phyloP scores from a whole-genome alignment of 2,797 vertebrate species.

The Vipera latastei region DNA sequence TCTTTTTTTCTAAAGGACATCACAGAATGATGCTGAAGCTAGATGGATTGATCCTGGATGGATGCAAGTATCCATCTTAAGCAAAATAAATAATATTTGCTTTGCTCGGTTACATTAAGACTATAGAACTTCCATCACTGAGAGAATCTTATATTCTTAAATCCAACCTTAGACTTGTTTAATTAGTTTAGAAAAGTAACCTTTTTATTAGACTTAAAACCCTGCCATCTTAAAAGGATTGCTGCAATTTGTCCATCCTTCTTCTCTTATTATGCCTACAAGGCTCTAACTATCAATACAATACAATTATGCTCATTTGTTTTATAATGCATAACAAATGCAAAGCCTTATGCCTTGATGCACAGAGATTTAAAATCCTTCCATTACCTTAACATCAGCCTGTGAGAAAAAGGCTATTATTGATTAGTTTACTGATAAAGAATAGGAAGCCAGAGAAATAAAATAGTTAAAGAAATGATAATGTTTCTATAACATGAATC shows the following conservation, averaged over 20 bases:
- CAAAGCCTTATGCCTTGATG: neutral
- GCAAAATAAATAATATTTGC: slow-evolving; percentile 4
- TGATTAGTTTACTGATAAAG: neutral
- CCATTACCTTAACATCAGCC: neutral
- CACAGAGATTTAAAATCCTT: neutral
- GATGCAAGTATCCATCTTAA: neutral
- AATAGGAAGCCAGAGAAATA: neutral
- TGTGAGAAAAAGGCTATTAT: neutral
- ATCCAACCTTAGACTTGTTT: neutral
- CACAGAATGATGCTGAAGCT: slow-evolving; percentile 12
- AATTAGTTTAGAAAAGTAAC: slow-evolving; percentile 36
- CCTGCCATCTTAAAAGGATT: neutral
- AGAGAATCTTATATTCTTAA: neutral
- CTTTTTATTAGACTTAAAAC: neutral
- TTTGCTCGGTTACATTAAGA: neutral
- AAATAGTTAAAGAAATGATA: neutral
- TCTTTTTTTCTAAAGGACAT: slow-evolving; percentile 34
- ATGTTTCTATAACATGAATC: neutral
- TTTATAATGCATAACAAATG: slow-evolving; percentile 7
- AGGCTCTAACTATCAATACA: neutral
- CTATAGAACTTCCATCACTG: neutral
- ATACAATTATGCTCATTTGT: neutral
- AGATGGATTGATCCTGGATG: neutral
- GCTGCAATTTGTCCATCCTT: neutral
- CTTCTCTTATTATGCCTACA: slow-evolving; percentile 1